Base-by-base conservation (phyloP, 2,113 vertebrate genomes). In the Numida meleagris region DNA sequence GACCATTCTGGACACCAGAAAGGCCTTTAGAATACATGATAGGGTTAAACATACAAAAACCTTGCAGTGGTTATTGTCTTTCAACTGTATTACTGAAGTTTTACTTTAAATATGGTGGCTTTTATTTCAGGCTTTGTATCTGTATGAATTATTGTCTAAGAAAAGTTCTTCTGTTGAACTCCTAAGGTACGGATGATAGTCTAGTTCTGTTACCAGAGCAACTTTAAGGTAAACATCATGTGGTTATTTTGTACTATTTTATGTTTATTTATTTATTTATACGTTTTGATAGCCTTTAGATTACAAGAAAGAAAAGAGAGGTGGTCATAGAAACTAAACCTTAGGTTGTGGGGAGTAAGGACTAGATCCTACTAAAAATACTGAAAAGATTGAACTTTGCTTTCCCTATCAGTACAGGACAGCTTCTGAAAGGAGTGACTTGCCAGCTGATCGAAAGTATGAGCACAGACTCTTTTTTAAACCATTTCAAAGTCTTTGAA, bases 401-500 rank as follows among this genome's bases (percentile, higher is more conserved):
- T 83, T 95, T 92, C 88, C 50, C 45, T 92, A 80, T 81, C 96
- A 98, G 98, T 16, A 79, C 90, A 31, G 97, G 97, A 76, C 98
- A 98, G 83, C 96, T 98, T 89, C 76, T 98, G 86, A 98, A 98
- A 97, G 98, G 98, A 14, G 48, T 98, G 42, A 96, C 95, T 4
- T 98, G 98, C 79, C 89, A 97, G 18, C 78, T 97, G 67, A 97
- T 98, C 42, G 96, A 98, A 25, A 95, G 81, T 71, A 97, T 98
- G 98, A 93, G 70, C 14, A 19, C 84, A 5, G 91, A 90, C 3
- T 29, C 78, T 9, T 98, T 98, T 80, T 88, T 98, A 82, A 94
- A 92, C 67, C 77, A 71, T 78, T 97, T 97, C 82, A 96, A 86
- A 46, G 33, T 97, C 51, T 98, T 98, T n/a, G 96, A 98, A 95